phyloP scores from a whole-genome alignment of 2,888 invertebrate species.

The Drosophila rubida region DNA sequence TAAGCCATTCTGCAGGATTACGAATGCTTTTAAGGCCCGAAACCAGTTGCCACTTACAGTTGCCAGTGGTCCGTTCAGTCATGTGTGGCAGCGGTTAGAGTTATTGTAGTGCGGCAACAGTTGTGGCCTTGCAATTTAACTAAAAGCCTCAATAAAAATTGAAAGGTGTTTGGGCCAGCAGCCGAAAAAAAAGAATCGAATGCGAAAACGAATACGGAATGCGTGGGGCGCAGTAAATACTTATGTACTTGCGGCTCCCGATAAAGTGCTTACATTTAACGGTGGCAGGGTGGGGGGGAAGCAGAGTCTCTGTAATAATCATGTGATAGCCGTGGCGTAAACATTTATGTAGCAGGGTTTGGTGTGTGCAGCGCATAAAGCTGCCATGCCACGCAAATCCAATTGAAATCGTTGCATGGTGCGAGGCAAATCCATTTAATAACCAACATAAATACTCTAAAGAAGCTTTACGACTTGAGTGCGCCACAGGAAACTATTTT shows the following conservation, averaged over 20 bases:
- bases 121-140: constrained; percentile 67
- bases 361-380: constrained; percentile 42
- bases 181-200: background rate
- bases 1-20: constrained; percentile 25
- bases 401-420: constrained; percentile 74
- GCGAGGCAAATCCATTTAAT: constrained; percentile 76
- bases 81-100: constrained; percentile 62
- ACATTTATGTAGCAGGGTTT: constrained; percentile 62
- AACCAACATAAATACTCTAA: constrained; percentile 77
- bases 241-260: constrained; percentile 52
- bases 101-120: constrained; percentile 69
- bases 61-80: constrained; percentile 25
- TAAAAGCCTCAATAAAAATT: constrained; percentile 73
- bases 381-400: constrained; percentile 68
- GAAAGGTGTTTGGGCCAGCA: constrained; percentile 64
- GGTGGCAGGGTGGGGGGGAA: background rate
- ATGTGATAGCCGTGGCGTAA: constrained; percentile 63
- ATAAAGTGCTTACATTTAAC: constrained; percentile 55
- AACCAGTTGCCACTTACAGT: constrained; percentile 11
- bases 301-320: constrained; percentile 48
- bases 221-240: background rate
- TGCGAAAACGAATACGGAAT: background rate
- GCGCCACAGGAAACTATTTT: constrained; percentile 66
- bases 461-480: constrained; percentile 76
- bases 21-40: constrained; percentile 50